These are phyloP conservation scores for Pangasius sanitwongsei DNA, from an alignment of 2,797 vertebrate genomes.

Conservation along the genomic window DNA sequence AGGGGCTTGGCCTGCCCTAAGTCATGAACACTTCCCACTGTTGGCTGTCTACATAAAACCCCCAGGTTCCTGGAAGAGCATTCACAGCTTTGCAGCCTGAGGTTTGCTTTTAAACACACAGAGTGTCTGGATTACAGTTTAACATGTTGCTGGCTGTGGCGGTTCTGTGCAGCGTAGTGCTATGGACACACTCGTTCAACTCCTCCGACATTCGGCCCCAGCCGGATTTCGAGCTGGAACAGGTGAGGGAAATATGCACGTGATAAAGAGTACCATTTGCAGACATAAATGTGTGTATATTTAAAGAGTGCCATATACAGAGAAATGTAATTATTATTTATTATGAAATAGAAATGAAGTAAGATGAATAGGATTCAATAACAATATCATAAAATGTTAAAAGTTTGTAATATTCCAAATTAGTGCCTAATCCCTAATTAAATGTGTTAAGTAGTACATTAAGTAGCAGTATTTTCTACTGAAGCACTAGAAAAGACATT, in stretches of 20 bases:
- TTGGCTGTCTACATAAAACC: conserved; percentile 41
- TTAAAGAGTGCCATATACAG: neutral
- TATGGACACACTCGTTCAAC: conserved; percentile 43
- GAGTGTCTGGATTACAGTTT: conserved; percentile 21
- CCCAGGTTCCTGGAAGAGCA: conserved; percentile 28
- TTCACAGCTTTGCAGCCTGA: conserved; percentile 25
- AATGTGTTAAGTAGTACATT: neutral
- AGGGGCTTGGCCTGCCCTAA: conserved; percentile 40
- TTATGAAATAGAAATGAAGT: neutral
- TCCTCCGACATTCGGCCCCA: conserved; percentile 48
- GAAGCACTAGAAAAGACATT: neutral
- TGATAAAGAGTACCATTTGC: neutral
- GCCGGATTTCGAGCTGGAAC: conserved; percentile 54
- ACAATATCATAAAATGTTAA: neutral
- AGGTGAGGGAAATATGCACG: conserved; percentile 48
- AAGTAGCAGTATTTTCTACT: neutral
- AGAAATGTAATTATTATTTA: no score
- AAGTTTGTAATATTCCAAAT: neutral
- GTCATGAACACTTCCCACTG: conserved; percentile 41
- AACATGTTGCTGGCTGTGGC: conserved; percentile 50
- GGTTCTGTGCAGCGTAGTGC: conserved; percentile 45
- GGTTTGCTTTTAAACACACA: conserved; percentile 17
- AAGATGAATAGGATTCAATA: neutral
- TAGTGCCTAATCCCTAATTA: neutral
- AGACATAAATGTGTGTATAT: neutral